These are phyloP conservation scores for Hirtodrosophila cameraria DNA, from an alignment of 2,888 invertebrate species.

Conservation along the genomic window DNA sequence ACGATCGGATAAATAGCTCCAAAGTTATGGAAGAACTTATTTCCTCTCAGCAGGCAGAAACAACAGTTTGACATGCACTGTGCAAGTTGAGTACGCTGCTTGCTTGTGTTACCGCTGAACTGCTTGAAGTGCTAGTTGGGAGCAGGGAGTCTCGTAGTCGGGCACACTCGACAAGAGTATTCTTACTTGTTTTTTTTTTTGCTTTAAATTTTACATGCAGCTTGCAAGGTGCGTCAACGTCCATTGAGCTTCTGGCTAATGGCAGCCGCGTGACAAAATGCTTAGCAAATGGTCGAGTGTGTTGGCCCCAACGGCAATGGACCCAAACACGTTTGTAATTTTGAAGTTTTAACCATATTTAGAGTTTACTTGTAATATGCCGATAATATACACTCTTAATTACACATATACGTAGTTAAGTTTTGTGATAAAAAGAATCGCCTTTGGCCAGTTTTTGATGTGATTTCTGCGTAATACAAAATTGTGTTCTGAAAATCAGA, in stretches of 20 bases:
- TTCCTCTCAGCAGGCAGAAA: no score
- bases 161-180: no score
- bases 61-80: no score
- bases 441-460: conserved; percentile 27
- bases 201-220: conserved; percentile 45
- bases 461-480: conserved; percentile 9
- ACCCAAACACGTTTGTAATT: conserved; percentile 33
- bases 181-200: not conserved
- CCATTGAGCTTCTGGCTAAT: conserved; percentile 61
- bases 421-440: conserved; percentile 37
- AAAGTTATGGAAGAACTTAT: no score
- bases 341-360: conserved; percentile 25
- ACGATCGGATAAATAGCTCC: no score
- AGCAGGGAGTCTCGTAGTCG: no score
- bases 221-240: conserved; percentile 53
- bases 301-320: conserved; percentile 21
- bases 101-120: no score
- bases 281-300: conserved; percentile 23
- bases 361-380: conserved; percentile 1
- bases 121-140: no score
- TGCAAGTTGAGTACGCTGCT: no score
- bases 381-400: conserved; percentile 37
- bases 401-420: conserved; percentile 34
- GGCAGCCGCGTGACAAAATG: conserved; percentile 61
- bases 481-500: conserved; percentile 12